phyloP scores from a whole-genome alignment of 2,113 vertebrate genomes.

The Ceyx margarethae region DNA sequence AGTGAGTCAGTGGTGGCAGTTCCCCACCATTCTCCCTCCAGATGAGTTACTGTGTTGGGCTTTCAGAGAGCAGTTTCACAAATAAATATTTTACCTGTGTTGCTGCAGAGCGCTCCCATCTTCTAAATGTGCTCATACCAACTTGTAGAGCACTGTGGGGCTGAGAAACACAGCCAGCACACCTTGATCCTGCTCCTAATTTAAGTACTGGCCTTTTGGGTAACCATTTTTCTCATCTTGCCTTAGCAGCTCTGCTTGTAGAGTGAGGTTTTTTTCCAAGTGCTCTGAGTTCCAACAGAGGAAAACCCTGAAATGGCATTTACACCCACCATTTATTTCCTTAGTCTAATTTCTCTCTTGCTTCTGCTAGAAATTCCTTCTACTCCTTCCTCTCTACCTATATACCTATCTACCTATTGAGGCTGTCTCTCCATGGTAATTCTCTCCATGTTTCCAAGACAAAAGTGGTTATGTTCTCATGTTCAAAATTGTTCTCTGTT shows the following conservation, averaged over 20 bases:
- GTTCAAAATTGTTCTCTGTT: neutral
- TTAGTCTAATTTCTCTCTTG: neutral
- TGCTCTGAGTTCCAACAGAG: neutral
- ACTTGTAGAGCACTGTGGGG: neutral
- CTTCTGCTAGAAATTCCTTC: conserved; percentile 12
- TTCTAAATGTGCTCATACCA: neutral
- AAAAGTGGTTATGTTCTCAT: neutral
- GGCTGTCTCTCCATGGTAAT: neutral
- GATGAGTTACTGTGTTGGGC: conserved; percentile 10
- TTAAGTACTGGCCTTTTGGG: neutral
- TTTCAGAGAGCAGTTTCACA: neutral
- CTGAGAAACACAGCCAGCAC: neutral
- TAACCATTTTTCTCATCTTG: neutral
- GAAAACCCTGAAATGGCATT: conserved; percentile 4
- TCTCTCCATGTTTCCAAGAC: conserved; percentile 1
- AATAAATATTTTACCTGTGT: conserved; percentile 30
- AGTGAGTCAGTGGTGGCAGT: neutral
- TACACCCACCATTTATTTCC: neutral
- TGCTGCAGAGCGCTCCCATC: neutral
- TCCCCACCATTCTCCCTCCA: neutral
- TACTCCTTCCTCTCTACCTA: neutral
- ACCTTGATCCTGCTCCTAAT: neutral
- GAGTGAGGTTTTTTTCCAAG: neutral
- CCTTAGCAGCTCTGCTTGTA: neutral
- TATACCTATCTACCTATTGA: neutral